Percentiles rank a stretch among this genome's conserved stretches.
These are phyloP conservation scores for Melanchra persicariae DNA, from an alignment of 2,888 invertebrate genomes.

Conservation along the genomic window DNA sequence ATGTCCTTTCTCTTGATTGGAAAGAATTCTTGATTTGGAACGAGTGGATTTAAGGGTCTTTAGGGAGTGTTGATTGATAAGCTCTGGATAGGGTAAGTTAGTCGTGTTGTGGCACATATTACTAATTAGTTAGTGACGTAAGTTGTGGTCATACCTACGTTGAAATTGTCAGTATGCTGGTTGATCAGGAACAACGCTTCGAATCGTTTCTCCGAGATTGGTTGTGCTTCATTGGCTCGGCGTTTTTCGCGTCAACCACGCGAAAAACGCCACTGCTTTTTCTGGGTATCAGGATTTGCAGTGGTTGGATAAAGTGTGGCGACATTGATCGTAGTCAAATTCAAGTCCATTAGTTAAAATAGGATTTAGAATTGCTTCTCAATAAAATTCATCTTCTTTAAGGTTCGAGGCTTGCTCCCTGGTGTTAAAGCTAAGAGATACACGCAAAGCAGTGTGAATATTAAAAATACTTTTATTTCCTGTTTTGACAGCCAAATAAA, in stretches of 20 bases:
- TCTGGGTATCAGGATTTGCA: too few species aligned
- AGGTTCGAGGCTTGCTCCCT: too few species aligned
- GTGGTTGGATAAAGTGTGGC: neutral
- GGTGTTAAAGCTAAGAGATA: neutral
- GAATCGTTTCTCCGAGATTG: too few species aligned
- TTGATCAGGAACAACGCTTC: neutral
- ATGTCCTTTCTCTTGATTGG: slow-evolving; percentile 16
- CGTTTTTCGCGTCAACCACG: too few species aligned
- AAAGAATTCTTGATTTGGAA: neutral
- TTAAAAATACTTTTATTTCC: too few species aligned
- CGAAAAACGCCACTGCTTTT: too few species aligned
- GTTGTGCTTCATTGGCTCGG: too few species aligned
- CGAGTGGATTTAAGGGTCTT: neutral
- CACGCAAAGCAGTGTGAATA: too few species aligned
- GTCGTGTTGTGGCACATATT: too few species aligned
- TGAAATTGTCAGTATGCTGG: neutral
- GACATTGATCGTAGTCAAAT: neutral
- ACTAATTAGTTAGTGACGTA: too few species aligned
- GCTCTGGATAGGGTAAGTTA: neutral
- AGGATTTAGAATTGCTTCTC: neutral
- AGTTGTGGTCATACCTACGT: too few species aligned
- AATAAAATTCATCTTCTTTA: neutral
- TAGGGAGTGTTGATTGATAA: neutral
- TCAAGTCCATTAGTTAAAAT: neutral
- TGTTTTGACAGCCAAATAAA: too few species aligned